These are phyloP conservation scores for Drosophila ercepeae DNA, from an alignment of 1,140 invertebrate species.

Conservation along the genomic window DNA sequence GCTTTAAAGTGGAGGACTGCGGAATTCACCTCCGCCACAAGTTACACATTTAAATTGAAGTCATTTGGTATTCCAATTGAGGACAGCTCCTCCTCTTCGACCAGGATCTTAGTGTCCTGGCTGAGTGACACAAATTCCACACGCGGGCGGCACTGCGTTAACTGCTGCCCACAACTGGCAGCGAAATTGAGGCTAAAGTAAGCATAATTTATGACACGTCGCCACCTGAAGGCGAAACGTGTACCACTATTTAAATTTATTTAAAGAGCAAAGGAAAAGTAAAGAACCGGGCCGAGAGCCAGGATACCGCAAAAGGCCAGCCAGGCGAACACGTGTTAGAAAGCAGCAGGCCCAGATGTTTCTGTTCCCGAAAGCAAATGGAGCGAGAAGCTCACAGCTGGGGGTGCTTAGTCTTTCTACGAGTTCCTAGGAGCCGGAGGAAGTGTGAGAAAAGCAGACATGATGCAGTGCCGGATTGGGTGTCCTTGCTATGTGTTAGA, in stretches of 20 bases:
- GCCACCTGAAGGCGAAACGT: constrained; percentile 54
- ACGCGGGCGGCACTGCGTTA: constrained; percentile 28
- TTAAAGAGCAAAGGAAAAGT: constrained; percentile 30
- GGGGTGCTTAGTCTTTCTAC: constrained; percentile 27
- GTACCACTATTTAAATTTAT: constrained; percentile 75
- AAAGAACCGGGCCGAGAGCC: not conserved
- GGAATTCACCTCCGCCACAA: not conserved
- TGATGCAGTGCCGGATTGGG: constrained; percentile 59
- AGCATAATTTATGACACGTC: constrained; percentile 79
- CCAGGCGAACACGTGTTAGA: constrained; percentile 63
- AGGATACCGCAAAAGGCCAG: constrained; percentile 17
- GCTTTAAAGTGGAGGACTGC: constrained; percentile 9
- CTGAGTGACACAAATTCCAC: constrained; percentile 65
- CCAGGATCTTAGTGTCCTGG: constrained; percentile 28
- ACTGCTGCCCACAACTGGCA: constrained; percentile 43
- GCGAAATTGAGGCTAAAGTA: constrained; percentile 74
- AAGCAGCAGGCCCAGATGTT: constrained; percentile 47
- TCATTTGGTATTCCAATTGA: constrained; percentile 53
- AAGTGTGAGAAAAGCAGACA: constrained; percentile 15
- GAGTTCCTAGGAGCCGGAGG: not conserved
- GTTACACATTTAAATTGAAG: constrained; percentile 49
- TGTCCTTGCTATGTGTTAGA: constrained; percentile 18
- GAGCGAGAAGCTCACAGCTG: constrained; percentile 64
- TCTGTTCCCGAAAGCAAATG: constrained; percentile 63
- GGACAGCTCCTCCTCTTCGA: constrained; percentile 25